Evolutionary conservation across 1,140 invertebrate species (phyloP), one percentile per base, ranked within the genome.

Genomic region (Macrosteles quadrilineatus): DNA sequence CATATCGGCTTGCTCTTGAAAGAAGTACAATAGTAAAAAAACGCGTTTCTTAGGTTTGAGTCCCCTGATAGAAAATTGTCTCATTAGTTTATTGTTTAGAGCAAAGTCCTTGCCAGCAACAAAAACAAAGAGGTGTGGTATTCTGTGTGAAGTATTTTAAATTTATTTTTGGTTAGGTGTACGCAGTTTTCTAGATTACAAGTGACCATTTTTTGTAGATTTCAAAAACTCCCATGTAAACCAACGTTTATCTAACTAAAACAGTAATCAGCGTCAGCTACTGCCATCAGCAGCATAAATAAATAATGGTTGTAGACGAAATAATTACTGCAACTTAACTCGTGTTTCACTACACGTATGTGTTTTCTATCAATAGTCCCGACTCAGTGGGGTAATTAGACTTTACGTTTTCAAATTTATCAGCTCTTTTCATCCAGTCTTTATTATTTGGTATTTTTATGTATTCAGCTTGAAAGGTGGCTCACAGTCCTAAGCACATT

Each of bases 271-370:
- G 76, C 76, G 73, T 83, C 80, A 23, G 79, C 78, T 50, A 82
- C 67, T 25, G 78, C 82, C 45, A 82, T 69, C 31, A 85, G 68
- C 25, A 83, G 78, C 23, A 83, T 76, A 43, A 77, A 80, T 55
- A 77, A 81, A 66, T 68, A 77, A 1, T 72, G 65, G 73, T 84
- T 84, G 66, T 82, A 81, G 70, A 83, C 83, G 57, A 74, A 80
- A 75, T 73, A 84, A 45, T 72, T 67, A 19, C 75, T 71, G 29
- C 80, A 79, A 63, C 73, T 76, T 31, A 76, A 73, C 21, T 45
- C 0, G 32, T 79, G 80, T 75, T 81, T 70, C 79, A 83, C 78
- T 72, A 79, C 76, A 27, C 71, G 31, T 21, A 83, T 67, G 67
- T 83, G 79, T 65, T 82, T 83, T 3, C 79, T 77, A 63, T 78